These are phyloP conservation scores for Glossosoma conforme DNA, from an alignment of 1,140 invertebrate genomes.

Conservation along the genomic window DNA sequence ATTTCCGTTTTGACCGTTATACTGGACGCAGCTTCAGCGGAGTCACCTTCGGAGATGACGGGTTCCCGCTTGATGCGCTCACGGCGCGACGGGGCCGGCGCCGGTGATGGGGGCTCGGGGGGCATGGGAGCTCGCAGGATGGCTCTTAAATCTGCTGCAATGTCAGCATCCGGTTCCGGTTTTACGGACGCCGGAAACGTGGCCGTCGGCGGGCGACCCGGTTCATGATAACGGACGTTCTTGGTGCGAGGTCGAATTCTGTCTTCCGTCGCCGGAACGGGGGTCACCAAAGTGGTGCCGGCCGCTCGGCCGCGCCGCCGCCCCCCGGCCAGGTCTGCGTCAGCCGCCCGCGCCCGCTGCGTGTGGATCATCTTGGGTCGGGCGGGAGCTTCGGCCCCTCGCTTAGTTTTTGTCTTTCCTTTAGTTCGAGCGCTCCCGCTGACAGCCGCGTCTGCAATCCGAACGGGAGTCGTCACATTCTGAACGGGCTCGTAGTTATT, in stretches of 20 bases:
- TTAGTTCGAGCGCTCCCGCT: conserved; percentile 39
- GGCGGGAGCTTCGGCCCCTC: conserved; percentile 37
- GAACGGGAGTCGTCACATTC: conserved; percentile 32
- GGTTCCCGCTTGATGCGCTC: conserved; percentile 17
- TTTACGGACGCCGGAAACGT: conserved; percentile 48
- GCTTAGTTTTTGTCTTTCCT: conserved; percentile 41
- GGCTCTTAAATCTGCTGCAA: conserved; percentile 42
- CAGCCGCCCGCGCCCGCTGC: conserved; percentile 56
- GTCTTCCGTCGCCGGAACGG: conserved; percentile 35
- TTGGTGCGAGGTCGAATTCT: conserved; percentile 56
- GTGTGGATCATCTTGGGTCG: conserved; percentile 71
- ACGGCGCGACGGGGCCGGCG: conserved; percentile 11
- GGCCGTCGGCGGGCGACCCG: conserved; percentile 43
- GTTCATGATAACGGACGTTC: conserved; percentile 60
- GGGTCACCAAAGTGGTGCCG: conserved; percentile 29
- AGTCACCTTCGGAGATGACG: neutral
- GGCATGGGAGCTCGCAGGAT: conserved; percentile 33
- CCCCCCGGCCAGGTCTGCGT: conserved; percentile 46
- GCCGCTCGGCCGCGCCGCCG: conserved; percentile 41
- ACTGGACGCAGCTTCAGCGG: conserved; percentile 13
- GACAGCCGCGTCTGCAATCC: conserved; percentile 47
- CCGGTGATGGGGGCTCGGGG: conserved; percentile 17
- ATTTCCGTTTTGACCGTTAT: conserved; percentile 8
- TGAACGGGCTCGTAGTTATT: conserved; percentile 34
- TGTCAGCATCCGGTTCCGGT: conserved; percentile 32